A percentile compares a stretch with the other conserved stretches of the same genome.
phyloP scores from a whole-genome alignment of 2,113 vertebrate species.

The Xenus cinereus region DNA sequence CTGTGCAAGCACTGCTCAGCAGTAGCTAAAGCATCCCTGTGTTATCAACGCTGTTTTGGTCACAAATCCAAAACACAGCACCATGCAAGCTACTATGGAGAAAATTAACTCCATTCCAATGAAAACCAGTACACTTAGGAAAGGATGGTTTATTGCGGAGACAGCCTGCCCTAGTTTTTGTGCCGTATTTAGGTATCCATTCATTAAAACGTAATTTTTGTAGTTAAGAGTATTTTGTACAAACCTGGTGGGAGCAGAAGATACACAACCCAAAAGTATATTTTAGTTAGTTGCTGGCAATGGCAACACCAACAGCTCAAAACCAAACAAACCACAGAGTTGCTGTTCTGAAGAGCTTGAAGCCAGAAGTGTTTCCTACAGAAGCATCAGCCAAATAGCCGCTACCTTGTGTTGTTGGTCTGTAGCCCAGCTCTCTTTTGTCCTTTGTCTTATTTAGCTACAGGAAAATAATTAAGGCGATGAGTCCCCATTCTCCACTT shows the following conservation, averaged over 20 bases:
- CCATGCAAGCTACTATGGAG: not conserved
- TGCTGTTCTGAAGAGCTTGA: not conserved
- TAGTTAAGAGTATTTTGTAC: not conserved
- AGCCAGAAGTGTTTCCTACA: not conserved
- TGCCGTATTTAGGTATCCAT: not conserved
- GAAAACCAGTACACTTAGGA: not conserved
- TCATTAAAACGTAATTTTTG: not conserved
- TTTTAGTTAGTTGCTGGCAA: not conserved
- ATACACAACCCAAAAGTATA: not conserved
- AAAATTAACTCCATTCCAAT: not conserved
- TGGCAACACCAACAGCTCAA: not conserved
- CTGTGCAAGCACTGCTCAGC: not conserved
- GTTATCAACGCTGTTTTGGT: not conserved
- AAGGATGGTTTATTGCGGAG: not conserved
- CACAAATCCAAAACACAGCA: not conserved
- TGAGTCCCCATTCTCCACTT: not conserved
- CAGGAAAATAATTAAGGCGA: not conserved
- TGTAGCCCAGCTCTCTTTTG: not conserved
- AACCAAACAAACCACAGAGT: not conserved
- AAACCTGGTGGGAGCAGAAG: not conserved
- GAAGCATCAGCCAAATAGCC: not conserved
- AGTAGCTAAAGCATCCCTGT: not conserved
- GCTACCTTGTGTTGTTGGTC: not conserved
- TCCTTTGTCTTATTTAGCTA: not conserved
- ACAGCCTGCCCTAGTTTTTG: not conserved